Percentiles rank a stretch among this genome's conserved stretches.
phyloP scores from a whole-genome alignment of 2,888 invertebrate species.

The Mantis religiosa region DNA sequence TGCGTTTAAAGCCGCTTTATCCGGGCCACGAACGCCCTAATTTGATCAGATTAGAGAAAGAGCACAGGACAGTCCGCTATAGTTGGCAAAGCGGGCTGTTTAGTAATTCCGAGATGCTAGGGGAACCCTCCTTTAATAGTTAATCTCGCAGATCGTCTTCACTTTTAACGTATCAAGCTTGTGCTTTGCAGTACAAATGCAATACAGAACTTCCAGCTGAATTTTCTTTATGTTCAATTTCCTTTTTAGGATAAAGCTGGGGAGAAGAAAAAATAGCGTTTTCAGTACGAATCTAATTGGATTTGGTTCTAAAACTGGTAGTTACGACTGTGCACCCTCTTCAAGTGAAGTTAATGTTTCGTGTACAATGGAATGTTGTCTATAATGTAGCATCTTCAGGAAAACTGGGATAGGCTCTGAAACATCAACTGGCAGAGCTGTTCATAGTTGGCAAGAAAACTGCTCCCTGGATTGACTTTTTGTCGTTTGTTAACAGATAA shows the following conservation, averaged over 20 bases:
- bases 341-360: neutral
- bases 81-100: neutral
- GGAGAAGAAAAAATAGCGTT: neutral
- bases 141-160: neutral
- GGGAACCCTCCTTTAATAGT: neutral
- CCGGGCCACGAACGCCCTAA: neutral
- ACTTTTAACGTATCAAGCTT: neutral
- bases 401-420: too few species aligned
- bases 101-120: neutral
- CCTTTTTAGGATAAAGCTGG: neutral
- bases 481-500: too few species aligned
- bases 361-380: too few species aligned
- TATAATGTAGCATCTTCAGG: too few species aligned
- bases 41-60: conserved; percentile 8
- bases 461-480: too few species aligned
- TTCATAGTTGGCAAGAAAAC: too few species aligned
- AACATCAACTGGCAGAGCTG: too few species aligned
- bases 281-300: neutral
- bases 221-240: neutral
- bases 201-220: neutral
- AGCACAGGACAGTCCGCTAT: neutral
- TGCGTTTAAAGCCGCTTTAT: neutral
- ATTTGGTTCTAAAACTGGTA: neutral
- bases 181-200: neutral
- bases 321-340: neutral